phyloP scores from a whole-genome alignment of 2,888 invertebrate genomes.

The Sylvicola fuscatus region DNA sequence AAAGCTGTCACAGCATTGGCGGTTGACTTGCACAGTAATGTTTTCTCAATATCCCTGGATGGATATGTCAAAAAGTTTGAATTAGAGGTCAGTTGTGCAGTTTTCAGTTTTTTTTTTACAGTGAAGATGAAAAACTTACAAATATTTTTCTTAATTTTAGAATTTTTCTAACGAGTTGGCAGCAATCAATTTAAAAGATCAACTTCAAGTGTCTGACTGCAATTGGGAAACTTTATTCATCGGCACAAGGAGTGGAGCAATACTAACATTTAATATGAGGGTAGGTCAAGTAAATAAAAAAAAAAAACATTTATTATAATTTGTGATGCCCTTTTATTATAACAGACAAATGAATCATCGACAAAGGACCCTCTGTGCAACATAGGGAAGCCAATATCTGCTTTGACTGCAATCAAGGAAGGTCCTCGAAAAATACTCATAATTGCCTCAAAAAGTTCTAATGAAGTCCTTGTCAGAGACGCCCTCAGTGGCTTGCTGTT shows the following conservation, averaged over 20 bases:
- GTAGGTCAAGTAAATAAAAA: no score
- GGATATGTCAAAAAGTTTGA: constrained; percentile 21
- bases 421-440: constrained; percentile 45
- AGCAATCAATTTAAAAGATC: constrained; percentile 22
- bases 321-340: no score
- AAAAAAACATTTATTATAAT: no score
- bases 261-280: constrained; percentile 45
- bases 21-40: constrained; percentile 13
- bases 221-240: constrained; percentile 52
- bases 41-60: constrained; percentile 22
- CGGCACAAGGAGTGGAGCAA: constrained; percentile 49
- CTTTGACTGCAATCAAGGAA: constrained; percentile 49
- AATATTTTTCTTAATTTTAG: neutral
- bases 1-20: constrained; percentile 21
- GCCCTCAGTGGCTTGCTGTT: constrained; percentile 47
- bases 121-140: neutral
- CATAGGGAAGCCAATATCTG: constrained; percentile 42
- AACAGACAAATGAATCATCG: constrained; percentile 33
- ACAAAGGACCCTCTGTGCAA: constrained; percentile 32
- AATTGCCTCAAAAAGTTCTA: constrained; percentile 45
- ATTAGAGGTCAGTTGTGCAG: constrained; percentile 19
- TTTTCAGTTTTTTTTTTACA: no score
- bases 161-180: constrained; percentile 8
- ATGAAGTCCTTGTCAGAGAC: constrained; percentile 44
- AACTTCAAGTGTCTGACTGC: constrained; percentile 53